These are phyloP conservation scores for Seriola rivoliana DNA, from an alignment of 2,113 vertebrate species.

Conservation along the genomic window DNA sequence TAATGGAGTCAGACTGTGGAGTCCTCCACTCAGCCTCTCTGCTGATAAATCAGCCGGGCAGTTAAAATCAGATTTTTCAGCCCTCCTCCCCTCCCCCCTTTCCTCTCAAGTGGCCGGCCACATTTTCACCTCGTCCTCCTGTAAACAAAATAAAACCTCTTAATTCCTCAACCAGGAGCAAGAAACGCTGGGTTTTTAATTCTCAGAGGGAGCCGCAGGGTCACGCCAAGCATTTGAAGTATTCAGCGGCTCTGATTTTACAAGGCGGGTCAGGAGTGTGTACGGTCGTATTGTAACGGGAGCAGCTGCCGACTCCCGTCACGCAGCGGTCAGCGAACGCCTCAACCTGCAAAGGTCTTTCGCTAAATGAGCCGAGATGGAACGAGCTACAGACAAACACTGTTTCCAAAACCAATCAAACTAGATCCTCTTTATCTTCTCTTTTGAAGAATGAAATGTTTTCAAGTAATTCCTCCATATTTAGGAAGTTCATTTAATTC, in stretches of 20 bases:
- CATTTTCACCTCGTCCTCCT: slow-evolving; percentile 45
- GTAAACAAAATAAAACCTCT: slow-evolving; percentile 52
- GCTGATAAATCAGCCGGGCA: slow-evolving; percentile 29
- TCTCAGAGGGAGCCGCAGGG: slow-evolving; percentile 10
- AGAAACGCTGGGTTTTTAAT: not conserved
- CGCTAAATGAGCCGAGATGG: too few species aligned
- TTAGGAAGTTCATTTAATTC: slow-evolving; percentile 32
- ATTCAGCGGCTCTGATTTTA: slow-evolving; percentile 48
- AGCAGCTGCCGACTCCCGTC: slow-evolving; percentile 2
- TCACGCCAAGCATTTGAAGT: slow-evolving; percentile 53
- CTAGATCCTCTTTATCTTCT: not conserved
- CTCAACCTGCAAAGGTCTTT: not conserved
- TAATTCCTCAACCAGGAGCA: slow-evolving; percentile 39
- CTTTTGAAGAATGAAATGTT: slow-evolving; percentile 3
- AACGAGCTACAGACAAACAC: too few species aligned
- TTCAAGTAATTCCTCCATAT: not conserved
- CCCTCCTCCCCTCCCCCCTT: not conserved
- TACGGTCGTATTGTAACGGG: not conserved
- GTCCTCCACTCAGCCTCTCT: not conserved
- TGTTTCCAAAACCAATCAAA: not conserved
- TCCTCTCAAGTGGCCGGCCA: slow-evolving; percentile 1
- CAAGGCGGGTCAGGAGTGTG: slow-evolving; percentile 37
- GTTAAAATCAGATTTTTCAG: slow-evolving; percentile 39
- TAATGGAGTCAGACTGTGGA: not conserved
- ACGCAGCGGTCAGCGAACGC: not conserved